Evolutionary conservation across 1,140 invertebrate genomes (phyloP).

Genomic region (Cotesia vestalis): DNA sequence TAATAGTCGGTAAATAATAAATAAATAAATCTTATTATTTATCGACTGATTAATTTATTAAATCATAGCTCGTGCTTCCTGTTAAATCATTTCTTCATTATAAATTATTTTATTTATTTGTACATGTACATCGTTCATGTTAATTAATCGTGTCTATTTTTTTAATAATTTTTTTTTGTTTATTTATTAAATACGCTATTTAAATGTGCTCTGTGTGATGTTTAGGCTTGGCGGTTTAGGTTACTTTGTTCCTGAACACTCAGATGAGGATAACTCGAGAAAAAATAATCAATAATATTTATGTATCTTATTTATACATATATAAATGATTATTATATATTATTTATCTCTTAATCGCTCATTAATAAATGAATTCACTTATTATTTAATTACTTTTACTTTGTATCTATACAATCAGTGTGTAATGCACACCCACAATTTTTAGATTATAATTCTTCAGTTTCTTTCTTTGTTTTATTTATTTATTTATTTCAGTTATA

Average conservation of each 20-base stretch:
- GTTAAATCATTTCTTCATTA: too few species aligned
- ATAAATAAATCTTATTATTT: too few species aligned
- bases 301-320: conserved; percentile 1
- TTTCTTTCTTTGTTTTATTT: background rate
- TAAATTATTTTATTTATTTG: too few species aligned
- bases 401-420: background rate
- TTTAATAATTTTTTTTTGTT: background rate
- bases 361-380: too few species aligned
- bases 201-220: background rate
- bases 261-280: background rate
- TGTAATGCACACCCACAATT: background rate
- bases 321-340: background rate
- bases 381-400: background rate
- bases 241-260: background rate
- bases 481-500: background rate
- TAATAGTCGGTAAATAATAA: too few species aligned
- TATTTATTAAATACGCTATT: conserved; percentile 2
- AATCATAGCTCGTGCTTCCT: too few species aligned
- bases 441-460: background rate
- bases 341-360: background rate
- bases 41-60: too few species aligned
- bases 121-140: too few species aligned
- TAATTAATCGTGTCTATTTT: too few species aligned
- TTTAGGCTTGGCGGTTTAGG: conserved; percentile 8
- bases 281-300: background rate